Conservation (phyloP, 2,888 invertebrate genomes). For the Trisateles emortualis region DNA sequence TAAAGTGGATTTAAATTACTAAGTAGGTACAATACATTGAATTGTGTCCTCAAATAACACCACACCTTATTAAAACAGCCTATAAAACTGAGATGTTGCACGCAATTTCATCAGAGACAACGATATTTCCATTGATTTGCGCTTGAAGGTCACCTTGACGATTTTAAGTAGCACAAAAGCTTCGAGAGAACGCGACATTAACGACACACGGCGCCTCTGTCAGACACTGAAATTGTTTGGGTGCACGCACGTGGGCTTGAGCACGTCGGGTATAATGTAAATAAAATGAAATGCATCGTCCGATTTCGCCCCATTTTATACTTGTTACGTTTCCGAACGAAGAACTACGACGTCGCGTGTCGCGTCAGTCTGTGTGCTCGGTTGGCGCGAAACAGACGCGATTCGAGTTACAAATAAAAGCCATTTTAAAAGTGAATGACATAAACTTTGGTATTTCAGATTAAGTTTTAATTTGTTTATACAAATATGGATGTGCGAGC, state of each 20-base stretch:
- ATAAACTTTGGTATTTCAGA: background rate
- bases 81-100: background rate
- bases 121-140: slow-evolving; percentile 55
- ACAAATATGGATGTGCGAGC: slow-evolving; percentile 83
- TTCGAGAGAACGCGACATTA: slow-evolving; percentile 46
- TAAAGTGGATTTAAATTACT: too few relatives aligned
- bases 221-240: slow-evolving; percentile 28
- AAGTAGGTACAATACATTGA: too few relatives aligned
- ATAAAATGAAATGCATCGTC: slow-evolving; percentile 22
- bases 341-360: background rate
- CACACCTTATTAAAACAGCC: background rate
- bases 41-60: background rate
- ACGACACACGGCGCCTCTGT: slow-evolving; percentile 22
- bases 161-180: slow-evolving; percentile 68
- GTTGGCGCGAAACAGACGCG: background rate
- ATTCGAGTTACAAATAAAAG: too few relatives aligned
- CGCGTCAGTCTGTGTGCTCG: background rate
- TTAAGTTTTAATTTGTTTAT: background rate
- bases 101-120: background rate
- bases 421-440: background rate
- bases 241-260: slow-evolving; percentile 48
- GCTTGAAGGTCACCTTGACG: slow-evolving; percentile 80
- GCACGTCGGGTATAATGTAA: slow-evolving; percentile 50
- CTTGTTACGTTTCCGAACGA: slow-evolving; percentile 17
- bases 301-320: slow-evolving; percentile 37